Conservation (phyloP, 2,113 vertebrate species). For the Pelecanus crispus region DNA sequence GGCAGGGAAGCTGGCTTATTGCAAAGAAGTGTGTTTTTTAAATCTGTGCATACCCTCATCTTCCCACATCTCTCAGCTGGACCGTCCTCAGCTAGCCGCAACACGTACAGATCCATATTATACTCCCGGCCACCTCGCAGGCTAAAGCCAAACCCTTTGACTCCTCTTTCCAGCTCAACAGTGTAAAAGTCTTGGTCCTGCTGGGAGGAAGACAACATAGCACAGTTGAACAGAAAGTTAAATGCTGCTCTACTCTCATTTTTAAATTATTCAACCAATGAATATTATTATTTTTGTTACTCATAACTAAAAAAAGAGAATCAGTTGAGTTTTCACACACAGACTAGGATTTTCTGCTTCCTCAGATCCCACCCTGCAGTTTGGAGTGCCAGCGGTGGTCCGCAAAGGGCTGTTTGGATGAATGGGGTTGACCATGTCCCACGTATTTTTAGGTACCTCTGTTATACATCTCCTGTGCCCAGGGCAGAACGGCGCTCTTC, state of each 20-base stretch:
- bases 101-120: slow-evolving; percentile 98
- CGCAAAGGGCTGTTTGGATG: neutral
- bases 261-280: neutral
- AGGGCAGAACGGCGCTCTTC: neutral
- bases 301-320: neutral
- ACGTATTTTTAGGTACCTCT: neutral
- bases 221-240: neutral
- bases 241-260: neutral
- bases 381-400: neutral
- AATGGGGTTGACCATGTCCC: neutral
- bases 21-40: neutral
- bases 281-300: neutral
- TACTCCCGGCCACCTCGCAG: slow-evolving; percentile 95
- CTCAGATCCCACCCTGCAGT: neutral
- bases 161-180: slow-evolving; percentile 95
- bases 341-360: neutral
- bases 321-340: neutral
- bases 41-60: slow-evolving; percentile 85
- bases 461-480: neutral
- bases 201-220: slow-evolving; percentile 17
- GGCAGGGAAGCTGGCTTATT: neutral
- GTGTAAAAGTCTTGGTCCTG: slow-evolving; percentile 94
- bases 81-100: slow-evolving; percentile 95
- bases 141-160: slow-evolving; percentile 98
- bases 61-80: slow-evolving; percentile 94